A percentile compares a stretch with the other conserved stretches of the same genome.
Evolutionary conservation across 2,797 vertebrate species (phyloP).

Genomic region (Brachyalestes nurse): DNA sequence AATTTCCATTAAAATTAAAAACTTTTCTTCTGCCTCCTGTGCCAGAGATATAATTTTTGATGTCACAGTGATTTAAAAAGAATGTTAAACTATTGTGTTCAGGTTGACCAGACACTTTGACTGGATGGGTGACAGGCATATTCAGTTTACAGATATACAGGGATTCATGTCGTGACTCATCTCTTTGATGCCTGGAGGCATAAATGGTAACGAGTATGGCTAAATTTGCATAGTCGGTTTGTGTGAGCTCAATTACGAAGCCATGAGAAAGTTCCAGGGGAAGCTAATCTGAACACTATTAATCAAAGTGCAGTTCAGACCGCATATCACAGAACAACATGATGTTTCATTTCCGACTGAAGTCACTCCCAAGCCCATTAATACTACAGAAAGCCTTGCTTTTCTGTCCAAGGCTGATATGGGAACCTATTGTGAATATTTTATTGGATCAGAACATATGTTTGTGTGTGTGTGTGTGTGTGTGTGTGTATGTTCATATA

Average conservation of each 20-base stretch:
- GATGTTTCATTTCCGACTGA: conserved; percentile 41
- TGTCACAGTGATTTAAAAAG: background rate
- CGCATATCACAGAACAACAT: conserved; percentile 45
- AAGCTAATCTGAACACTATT: conserved; percentile 47
- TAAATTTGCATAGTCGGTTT: conserved; percentile 17
- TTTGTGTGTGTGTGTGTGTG: conserved; percentile 23
- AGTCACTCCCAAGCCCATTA: conserved; percentile 35
- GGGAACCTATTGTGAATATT: conserved; percentile 26
- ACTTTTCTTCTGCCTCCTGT: too few species aligned
- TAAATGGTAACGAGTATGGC: conserved; percentile 8
- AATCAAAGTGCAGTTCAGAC: conserved; percentile 46
- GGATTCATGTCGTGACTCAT: background rate
- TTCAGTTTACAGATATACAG: background rate
- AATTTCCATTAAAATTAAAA: background rate
- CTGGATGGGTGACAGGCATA: background rate
- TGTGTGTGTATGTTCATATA: conserved; percentile 2
- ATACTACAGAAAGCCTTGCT: conserved; percentile 23
- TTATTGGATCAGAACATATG: conserved; percentile 11
- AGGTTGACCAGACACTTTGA: background rate
- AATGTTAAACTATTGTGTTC: background rate
- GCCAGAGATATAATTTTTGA: background rate
- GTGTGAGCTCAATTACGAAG: conserved; percentile 34
- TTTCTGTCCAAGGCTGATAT: conserved; percentile 32
- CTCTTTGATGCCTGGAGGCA: conserved; percentile 17
- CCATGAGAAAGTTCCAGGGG: conserved; percentile 18